phyloP scores from a whole-genome alignment of 2,113 vertebrate genomes.

The Xenopus tropicalis region UCB_Xtro_10.0 CM004443.2:176914501-176915000 shows the following conservation, averaged over 20 bases:
- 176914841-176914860: too few relatives aligned
- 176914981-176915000: too few relatives aligned
- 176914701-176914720: slow-evolving; percentile 30
- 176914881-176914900: too few relatives aligned
- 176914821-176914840: too few relatives aligned
- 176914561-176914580: slow-evolving; percentile 68
- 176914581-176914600: slow-evolving; percentile 56
- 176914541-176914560: slow-evolving; percentile 60
- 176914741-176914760: slow-evolving; percentile 74
- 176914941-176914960: too few relatives aligned
- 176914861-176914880: too few relatives aligned
- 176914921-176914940: too few relatives aligned
- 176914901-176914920: too few relatives aligned
- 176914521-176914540: not conserved
- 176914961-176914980: too few relatives aligned
- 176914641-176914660: slow-evolving; percentile 69
- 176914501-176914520: not conserved
- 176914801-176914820: not conserved
- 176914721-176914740: slow-evolving; percentile 68
- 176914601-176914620: slow-evolving; percentile 72
- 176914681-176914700: slow-evolving; percentile 67
- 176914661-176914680: slow-evolving; percentile 65
- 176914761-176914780: slow-evolving; percentile 59
- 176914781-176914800: slow-evolving; percentile 61
- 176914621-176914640: slow-evolving; percentile 72